A percentile compares a stretch with the other conserved stretches of the same genome.
Evolutionary conservation across 2,797 vertebrate genomes (phyloP).

Genomic region (Mormyrus hasselquistii): DNA sequence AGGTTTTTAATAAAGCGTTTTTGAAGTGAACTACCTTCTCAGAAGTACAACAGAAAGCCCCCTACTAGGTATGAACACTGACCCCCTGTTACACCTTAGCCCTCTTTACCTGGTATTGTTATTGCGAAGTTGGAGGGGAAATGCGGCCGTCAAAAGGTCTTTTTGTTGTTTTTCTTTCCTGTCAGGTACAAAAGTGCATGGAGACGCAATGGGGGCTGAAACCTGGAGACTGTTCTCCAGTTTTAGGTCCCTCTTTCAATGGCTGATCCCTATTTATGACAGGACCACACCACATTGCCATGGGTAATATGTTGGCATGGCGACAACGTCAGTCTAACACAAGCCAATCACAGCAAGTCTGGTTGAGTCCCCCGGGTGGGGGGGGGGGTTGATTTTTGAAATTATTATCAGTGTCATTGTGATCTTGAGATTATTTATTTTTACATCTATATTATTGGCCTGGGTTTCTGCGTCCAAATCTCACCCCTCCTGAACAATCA

Average conservation of each 20-base stretch:
- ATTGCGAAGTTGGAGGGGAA: background rate
- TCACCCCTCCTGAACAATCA: background rate
- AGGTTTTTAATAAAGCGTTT: background rate
- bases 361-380: background rate
- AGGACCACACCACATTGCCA: background rate
- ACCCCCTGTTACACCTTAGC: background rate
- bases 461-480: background rate
- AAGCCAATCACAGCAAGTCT: background rate
- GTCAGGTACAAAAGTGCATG: background rate
- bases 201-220: background rate
- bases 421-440: background rate
- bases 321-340: background rate
- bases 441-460: background rate
- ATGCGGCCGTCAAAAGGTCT: background rate
- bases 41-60: background rate
- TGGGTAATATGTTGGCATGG: background rate
- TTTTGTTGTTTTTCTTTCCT: background rate
- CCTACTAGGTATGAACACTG: background rate
- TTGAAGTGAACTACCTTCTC: background rate
- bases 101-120: background rate
- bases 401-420: background rate
- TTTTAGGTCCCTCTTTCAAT: background rate
- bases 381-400: background rate
- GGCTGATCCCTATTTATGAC: background rate
- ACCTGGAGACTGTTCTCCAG: background rate